A percentile compares a stretch with the other conserved stretches of the same genome.
Conservation (phyloP, 2,888 invertebrate species). For the Drosophila paucipuncta region DNA sequence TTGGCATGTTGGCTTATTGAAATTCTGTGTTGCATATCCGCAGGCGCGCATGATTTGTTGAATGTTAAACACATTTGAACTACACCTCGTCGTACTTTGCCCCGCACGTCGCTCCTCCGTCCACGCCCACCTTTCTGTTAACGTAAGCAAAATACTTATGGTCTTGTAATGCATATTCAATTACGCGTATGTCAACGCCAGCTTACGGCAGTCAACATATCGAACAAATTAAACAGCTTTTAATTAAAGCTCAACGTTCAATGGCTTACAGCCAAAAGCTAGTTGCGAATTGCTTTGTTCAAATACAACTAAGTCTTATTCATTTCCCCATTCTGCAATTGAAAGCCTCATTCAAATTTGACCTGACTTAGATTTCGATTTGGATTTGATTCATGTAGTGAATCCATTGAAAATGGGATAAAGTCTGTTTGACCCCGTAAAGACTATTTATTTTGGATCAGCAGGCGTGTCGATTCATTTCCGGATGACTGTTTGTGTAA, state of each 20-base stretch:
- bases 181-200: conserved; percentile 39
- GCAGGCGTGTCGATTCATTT: not conserved
- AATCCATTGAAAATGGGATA: not conserved
- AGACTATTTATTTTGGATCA: not conserved
- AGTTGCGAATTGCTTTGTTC: not conserved
- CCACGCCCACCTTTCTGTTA: conserved; percentile 4
- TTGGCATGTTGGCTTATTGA: conserved; percentile 75
- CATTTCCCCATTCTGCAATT: not conserved
- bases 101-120: too few species aligned
- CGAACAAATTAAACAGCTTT: not conserved
- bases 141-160: conserved; percentile 66
- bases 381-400: not conserved
- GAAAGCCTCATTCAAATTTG: not conserved
- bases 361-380: not conserved
- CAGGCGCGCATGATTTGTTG: conserved; percentile 80
- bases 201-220: conserved; percentile 20
- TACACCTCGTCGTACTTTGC: conserved; percentile 13
- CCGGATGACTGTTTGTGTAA: not conserved
- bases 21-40: conserved; percentile 80
- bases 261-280: not conserved
- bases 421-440: fast-evolving
- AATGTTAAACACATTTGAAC: conserved; percentile 64
- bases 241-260: not conserved
- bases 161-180: conserved; percentile 73
- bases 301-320: not conserved